phyloP scores from a whole-genome alignment of 2,797 vertebrate genomes.

The Chiloscyllium punctatum region DNA sequence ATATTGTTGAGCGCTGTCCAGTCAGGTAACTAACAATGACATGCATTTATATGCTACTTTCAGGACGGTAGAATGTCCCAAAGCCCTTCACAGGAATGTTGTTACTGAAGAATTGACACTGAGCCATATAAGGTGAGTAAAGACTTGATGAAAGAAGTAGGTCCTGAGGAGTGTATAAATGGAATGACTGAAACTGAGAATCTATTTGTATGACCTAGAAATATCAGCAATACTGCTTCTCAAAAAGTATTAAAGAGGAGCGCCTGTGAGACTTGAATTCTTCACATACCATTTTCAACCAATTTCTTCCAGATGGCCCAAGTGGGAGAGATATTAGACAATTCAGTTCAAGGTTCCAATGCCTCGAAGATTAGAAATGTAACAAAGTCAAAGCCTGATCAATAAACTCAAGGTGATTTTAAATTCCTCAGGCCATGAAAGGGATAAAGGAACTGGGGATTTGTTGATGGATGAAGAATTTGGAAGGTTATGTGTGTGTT shows the following conservation, averaged over 20 bases:
- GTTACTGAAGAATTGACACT: not conserved
- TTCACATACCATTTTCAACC: not conserved
- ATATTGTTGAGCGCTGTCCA: not conserved
- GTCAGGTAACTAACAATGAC: not conserved
- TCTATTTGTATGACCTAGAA: not conserved
- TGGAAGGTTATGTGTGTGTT: not conserved
- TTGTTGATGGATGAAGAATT: not conserved
- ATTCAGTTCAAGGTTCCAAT: not conserved
- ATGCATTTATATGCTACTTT: not conserved
- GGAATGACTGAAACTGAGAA: not conserved
- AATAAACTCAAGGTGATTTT: not conserved
- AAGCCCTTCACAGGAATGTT: not conserved
- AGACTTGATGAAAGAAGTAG: not conserved
- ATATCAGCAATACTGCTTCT: not conserved
- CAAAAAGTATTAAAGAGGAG: not conserved
- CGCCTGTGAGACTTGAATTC: not conserved
- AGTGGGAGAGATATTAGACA: not conserved
- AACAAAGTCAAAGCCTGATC: not conserved
- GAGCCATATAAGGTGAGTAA: not conserved
- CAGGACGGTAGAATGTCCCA: not conserved
- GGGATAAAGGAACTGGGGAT: not conserved
- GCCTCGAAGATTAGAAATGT: not conserved
- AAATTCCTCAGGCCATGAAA: not conserved
- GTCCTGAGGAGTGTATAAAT: not conserved
- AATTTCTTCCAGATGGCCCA: not conserved